Percentiles rank a stretch among this genome's conserved stretches.
Conservation (phyloP, 2,113 vertebrate genomes). For the Callithrix jacchus region DNA sequence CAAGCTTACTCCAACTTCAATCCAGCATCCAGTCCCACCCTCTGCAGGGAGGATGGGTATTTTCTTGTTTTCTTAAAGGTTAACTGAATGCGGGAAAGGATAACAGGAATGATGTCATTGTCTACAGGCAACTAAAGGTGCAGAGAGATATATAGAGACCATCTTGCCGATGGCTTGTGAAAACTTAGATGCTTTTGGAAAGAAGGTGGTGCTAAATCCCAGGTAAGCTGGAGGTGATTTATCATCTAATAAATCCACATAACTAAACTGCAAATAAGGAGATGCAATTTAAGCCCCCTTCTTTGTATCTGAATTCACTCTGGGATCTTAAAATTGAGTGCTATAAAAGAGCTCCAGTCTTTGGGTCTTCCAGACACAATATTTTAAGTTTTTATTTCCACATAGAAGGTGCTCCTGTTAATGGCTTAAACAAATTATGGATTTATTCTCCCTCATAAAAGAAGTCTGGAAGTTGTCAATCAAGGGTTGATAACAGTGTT, state of each 20-base stretch:
- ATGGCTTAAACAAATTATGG: neutral
- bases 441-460: neutral
- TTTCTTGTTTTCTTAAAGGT: neutral
- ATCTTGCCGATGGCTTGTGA: neutral
- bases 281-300: neutral
- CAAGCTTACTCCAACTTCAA: neutral
- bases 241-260: neutral
- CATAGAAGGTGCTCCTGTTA: neutral
- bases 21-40: neutral
- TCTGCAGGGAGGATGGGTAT: neutral
- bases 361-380: neutral
- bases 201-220: neutral
- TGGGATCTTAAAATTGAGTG: neutral
- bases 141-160: neutral
- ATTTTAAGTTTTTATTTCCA: neutral
- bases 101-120: rapidly evolving
- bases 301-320: neutral
- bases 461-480: neutral
- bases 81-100: neutral
- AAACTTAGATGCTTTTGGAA: neutral
- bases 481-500: neutral
- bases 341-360: neutral
- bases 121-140: neutral
- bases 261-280: neutral
- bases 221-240: neutral